A percentile compares a stretch with the other conserved stretches of the same genome.
Conservation (phyloP, 2,797 vertebrate genomes). For the Avahi laniger region DNA sequence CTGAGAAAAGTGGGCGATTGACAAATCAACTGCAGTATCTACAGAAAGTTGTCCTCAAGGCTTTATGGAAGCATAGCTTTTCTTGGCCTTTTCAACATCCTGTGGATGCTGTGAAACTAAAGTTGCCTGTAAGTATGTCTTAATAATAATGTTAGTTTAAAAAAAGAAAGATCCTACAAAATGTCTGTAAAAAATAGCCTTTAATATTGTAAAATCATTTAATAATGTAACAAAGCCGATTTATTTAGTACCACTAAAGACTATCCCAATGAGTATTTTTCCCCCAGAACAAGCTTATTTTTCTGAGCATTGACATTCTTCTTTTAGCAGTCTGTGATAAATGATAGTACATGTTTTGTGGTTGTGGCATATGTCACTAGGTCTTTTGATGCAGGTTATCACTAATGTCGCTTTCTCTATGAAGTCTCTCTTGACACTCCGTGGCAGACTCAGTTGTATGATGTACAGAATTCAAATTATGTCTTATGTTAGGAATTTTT, state of each 20-base stretch:
- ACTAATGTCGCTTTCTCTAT: neutral
- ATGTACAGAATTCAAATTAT: neutral
- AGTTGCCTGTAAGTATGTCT: conserved; percentile 91
- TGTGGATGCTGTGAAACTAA: conserved; percentile 92
- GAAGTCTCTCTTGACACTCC: neutral
- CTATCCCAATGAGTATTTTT: neutral
- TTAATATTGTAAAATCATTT: conserved; percentile 37
- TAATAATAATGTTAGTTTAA: neutral
- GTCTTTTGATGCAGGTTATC: neutral
- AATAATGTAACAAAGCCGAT: neutral
- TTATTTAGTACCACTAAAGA: conserved; percentile 7
- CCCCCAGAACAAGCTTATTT: neutral
- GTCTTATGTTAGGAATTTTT: neutral
- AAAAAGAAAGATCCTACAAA: neutral
- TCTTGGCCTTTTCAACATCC: conserved; percentile 97
- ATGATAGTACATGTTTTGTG: neutral
- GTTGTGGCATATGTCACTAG: neutral
- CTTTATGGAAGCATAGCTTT: conserved; percentile 92
- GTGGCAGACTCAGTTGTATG: neutral
- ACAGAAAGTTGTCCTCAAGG: conserved; percentile 91
- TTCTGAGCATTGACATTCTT: neutral
- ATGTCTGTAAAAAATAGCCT: neutral
- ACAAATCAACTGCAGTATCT: conserved; percentile 96
- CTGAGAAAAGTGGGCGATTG: conserved; percentile 86
- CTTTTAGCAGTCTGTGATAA: neutral